Conservation (phyloP, 2,797 vertebrate species). For the Enteromius treurensis region DNA sequence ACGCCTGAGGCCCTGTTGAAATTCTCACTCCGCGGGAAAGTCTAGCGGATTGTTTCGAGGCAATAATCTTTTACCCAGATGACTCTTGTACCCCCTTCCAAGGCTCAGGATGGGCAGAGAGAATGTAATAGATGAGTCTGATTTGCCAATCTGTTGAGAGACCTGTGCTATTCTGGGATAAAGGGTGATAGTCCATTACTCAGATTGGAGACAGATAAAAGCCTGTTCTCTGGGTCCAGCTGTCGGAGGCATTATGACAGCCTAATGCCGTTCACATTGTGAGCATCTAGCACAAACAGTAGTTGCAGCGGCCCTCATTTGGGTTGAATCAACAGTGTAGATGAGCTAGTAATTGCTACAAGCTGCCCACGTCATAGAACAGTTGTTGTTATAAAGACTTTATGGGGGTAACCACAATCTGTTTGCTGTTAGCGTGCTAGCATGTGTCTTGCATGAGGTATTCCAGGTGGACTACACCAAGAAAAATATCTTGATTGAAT, state of each 20-base stretch:
- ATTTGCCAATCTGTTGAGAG: slow-evolving; percentile 54
- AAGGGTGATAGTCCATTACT: slow-evolving; percentile 70
- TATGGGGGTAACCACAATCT: slow-evolving; percentile 34
- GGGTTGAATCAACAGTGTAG: slow-evolving; percentile 39
- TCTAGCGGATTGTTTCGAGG: slow-evolving; percentile 28
- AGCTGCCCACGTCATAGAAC: slow-evolving; percentile 19
- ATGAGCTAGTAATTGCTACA: slow-evolving; percentile 50
- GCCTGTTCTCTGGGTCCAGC: slow-evolving; percentile 68
- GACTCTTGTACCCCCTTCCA: slow-evolving; percentile 33
- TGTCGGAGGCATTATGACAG: slow-evolving; percentile 70
- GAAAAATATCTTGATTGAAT: background rate
- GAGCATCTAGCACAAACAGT: slow-evolving; percentile 33
- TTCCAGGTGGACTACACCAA: slow-evolving; percentile 12
- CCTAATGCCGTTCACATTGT: slow-evolving; percentile 44
- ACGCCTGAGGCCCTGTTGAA: background rate
- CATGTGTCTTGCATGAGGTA: slow-evolving; percentile 11
- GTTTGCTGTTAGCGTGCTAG: slow-evolving; percentile 4
- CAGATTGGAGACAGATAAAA: slow-evolving; percentile 74
- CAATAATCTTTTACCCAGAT: slow-evolving; percentile 35
- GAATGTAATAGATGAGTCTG: slow-evolving; percentile 51
- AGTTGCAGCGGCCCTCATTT: slow-evolving; percentile 29
- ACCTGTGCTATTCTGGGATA: slow-evolving; percentile 55
- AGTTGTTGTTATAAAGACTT: slow-evolving; percentile 45
- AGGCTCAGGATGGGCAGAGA: slow-evolving; percentile 26
- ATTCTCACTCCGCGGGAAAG: slow-evolving; percentile 18